Base-by-base conservation (phyloP, 2,797 vertebrate genomes). In the Pteropus rufus region DNA sequence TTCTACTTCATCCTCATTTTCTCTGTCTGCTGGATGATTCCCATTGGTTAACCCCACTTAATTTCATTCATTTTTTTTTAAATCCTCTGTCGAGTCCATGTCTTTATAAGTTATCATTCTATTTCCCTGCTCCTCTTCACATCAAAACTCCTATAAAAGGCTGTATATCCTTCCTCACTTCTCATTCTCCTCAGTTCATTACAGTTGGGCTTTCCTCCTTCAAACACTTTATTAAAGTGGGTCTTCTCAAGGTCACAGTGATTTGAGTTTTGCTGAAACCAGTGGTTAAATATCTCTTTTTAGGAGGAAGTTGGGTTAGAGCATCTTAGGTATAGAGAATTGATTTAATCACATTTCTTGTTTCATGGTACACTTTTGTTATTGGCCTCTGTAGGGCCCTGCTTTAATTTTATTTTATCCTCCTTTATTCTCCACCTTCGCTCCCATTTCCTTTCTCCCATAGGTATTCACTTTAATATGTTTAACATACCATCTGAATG, bases 251-350 rank as follows among this genome's bases (percentile, higher is more conserved):
- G 67, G 41, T 65, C 24, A 72, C 26, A n/a, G 10, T 92, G 67
- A 58, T 70, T 91, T 73, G 76, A 80, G 46, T 65, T 79, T 95
- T 94, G 60, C 31, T 88, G 65, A 91, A 80, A 91, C 29, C 18
- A 80, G 44, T 64, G 58, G 39, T 56, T 90, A 94, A 77, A 15
- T 65, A 56, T 36, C 23, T 70, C 34, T 62, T 3, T 75, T 83
- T 76, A 60, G 54, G 46, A 70, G 29, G 44, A 87, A 67, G 39
- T 49, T 26, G 62, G 26, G 18, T 56, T 11, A 89, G 44, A 76
- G 24, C 12, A 12, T 7, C 52, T 79, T 64, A 36, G 29, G n/a
- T 41, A 18, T 12, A 73, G 80, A 86, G 15, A 79, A 29, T n/a
- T 76, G 46, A 69, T 56, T 76, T 88, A 44, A 56, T 88, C 19